These are phyloP conservation scores for Platycnemis pennipes DNA, from an alignment of 2,888 invertebrate genomes.

Conservation along the genomic window DNA sequence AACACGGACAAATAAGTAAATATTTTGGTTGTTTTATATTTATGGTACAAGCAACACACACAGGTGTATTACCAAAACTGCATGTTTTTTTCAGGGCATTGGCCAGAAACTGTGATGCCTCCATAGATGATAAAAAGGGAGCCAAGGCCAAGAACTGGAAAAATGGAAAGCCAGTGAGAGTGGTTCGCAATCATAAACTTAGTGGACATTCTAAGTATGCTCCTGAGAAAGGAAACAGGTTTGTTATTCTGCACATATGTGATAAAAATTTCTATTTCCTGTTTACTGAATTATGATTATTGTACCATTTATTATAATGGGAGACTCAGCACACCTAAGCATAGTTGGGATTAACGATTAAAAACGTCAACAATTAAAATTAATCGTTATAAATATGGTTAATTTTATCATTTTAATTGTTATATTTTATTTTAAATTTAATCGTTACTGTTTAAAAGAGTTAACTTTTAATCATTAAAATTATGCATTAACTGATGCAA, in stretches of 20 bases:
- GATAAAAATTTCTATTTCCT: neutral
- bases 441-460: too few relatives aligned
- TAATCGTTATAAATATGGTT: too few relatives aligned
- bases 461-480: too few relatives aligned
- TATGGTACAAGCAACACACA: neutral
- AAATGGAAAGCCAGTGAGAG: slow-evolving; percentile 88
- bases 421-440: too few relatives aligned
- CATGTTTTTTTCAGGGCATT: slow-evolving; percentile 82
- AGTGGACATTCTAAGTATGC: slow-evolving; percentile 89
- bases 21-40: neutral
- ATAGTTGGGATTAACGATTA: too few relatives aligned
- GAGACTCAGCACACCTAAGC: neutral
- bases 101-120: slow-evolving; percentile 89
- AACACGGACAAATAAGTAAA: slow-evolving; percentile 87
- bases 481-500: too few relatives aligned
- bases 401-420: too few relatives aligned
- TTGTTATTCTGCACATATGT: slow-evolving; percentile 44
- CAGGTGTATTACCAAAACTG: slow-evolving; percentile 39
- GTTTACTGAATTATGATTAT: neutral
- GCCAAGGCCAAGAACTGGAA: slow-evolving; percentile 87
- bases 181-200: slow-evolving; percentile 88
- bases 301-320: neutral
- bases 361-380: too few relatives aligned
- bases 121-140: slow-evolving; percentile 83
- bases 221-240: slow-evolving; percentile 87